A percentile compares a stretch with the other conserved stretches of the same genome.
phyloP scores from a whole-genome alignment of 2,888 invertebrate species.

The Strigamia transsilvanica region DNA sequence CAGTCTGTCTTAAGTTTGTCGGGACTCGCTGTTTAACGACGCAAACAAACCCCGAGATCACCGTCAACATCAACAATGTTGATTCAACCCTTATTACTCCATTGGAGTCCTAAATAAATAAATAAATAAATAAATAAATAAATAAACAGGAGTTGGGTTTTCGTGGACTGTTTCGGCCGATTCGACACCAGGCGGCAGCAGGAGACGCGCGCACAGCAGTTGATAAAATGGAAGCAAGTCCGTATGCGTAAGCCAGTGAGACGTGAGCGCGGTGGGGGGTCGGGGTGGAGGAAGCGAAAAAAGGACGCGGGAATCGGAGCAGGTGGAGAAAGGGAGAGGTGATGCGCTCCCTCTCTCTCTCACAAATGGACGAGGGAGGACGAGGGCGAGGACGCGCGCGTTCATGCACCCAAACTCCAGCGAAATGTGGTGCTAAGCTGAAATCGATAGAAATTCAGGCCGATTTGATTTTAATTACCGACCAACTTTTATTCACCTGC shows the following conservation, averaged over 20 bases:
- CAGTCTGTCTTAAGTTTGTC: too few relatives aligned
- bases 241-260: conserved; percentile 17
- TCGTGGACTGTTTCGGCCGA: not conserved
- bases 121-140: too few relatives aligned
- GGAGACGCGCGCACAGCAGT: not conserved
- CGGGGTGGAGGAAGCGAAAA: not conserved
- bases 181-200: not conserved
- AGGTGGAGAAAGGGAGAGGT: conserved; percentile 20
- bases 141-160: not conserved
- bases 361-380: conserved; percentile 46
- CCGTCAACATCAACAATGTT: too few relatives aligned
- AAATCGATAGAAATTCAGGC: conserved; percentile 52
- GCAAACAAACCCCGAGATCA: too few relatives aligned
- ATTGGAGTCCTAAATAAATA: too few relatives aligned
- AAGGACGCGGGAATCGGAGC: conserved; percentile 35
- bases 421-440: conserved; percentile 51
- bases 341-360: conserved; percentile 22
- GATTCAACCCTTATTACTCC: too few relatives aligned
- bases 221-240: not conserved
- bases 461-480: conserved; percentile 53
- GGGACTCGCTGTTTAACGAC: too few relatives aligned
- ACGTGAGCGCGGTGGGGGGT: not conserved
- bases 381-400: conserved; percentile 1
- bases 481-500: conserved; percentile 32
- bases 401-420: conserved; percentile 32